These are phyloP conservation scores for Otis tarda DNA, from an alignment of 2,113 vertebrate genomes.

Conservation along the genomic window DNA sequence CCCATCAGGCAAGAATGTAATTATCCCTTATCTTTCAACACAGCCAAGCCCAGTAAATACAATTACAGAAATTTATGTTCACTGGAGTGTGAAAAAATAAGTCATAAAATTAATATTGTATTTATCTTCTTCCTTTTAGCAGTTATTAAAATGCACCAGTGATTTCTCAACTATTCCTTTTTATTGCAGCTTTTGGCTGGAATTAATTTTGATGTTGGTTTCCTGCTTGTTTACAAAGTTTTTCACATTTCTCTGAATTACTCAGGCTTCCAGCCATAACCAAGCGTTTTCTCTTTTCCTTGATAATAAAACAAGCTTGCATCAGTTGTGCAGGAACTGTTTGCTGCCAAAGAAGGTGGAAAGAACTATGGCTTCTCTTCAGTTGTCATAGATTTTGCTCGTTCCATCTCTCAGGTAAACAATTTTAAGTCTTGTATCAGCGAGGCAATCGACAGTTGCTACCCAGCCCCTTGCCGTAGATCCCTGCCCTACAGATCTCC, in stretches of 20 bases:
- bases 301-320: background rate
- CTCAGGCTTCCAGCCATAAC: background rate
- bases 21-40: slow-evolving; percentile 80
- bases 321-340: background rate
- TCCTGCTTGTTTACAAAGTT: slow-evolving; percentile 7
- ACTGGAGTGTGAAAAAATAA: slow-evolving; percentile 65
- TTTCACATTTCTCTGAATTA: background rate
- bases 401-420: background rate
- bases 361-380: background rate
- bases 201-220: background rate
- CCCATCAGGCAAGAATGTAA: slow-evolving; percentile 70
- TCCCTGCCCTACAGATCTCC: background rate
- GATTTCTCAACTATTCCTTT: slow-evolving; percentile 25
- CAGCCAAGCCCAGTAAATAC: slow-evolving; percentile 76
- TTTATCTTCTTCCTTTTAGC: slow-evolving; percentile 70
- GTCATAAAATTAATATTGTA: slow-evolving; percentile 72
- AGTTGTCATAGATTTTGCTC: background rate
- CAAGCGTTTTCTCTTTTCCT: background rate
- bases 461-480: background rate
- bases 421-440: background rate
- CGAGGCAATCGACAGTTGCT: fast-evolving
- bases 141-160: slow-evolving; percentile 62
- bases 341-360: background rate
- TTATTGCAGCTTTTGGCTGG: background rate
- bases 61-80: slow-evolving; percentile 76